Evolutionary conservation across 2,113 vertebrate species (phyloP).

Genomic region (Prunella himalayana): DNA sequence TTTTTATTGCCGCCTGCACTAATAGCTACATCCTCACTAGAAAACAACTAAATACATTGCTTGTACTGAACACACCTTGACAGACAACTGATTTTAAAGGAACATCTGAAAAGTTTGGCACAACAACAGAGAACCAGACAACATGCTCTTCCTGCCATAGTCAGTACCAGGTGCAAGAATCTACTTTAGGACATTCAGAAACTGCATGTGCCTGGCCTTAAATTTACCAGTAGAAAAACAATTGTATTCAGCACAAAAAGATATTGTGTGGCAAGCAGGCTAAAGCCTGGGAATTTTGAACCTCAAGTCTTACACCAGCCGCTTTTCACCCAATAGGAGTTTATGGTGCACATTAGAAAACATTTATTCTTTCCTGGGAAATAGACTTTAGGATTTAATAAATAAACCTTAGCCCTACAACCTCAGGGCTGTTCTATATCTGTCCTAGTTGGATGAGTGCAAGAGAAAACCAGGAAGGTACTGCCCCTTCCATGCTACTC

Average conservation of each 20-base stretch:
- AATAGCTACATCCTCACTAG: not conserved
- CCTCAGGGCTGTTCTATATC: not conserved
- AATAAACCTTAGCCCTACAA: not conserved
- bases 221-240: not conserved
- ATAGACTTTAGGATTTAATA: not conserved
- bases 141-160: not conserved
- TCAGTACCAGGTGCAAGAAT: not conserved
- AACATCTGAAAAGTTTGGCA: not conserved
- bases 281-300: not conserved
- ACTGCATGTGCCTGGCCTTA: not conserved
- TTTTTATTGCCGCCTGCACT: not conserved
- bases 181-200: not conserved
- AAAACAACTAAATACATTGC: not conserved
- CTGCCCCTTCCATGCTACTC: not conserved
- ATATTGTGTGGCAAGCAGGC: not conserved
- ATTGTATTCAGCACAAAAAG: not conserved
- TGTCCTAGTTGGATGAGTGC: not conserved
- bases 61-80: not conserved
- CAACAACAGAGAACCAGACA: not conserved
- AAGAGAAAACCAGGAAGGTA: not conserved
- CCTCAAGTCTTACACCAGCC: not conserved
- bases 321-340: not conserved
- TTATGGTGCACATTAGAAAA: not conserved
- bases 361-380: not conserved
- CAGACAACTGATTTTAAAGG: not conserved